These are phyloP conservation scores for Gisinianus flammeolus DNA, from an alignment of 2,888 invertebrate species.

Conservation along the genomic window DNA sequence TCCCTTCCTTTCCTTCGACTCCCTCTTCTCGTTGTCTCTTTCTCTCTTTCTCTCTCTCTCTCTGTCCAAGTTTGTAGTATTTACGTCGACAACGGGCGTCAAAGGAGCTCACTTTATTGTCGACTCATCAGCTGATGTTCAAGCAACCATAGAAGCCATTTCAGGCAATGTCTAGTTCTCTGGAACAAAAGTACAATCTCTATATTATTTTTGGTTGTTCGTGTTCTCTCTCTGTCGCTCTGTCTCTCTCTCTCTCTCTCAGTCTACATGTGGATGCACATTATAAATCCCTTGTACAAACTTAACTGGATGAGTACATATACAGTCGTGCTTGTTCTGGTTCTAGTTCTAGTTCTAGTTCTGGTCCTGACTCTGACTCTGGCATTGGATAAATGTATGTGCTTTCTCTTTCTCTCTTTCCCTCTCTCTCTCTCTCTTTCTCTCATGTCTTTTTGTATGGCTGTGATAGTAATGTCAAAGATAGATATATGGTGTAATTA, in stretches of 20 bases:
- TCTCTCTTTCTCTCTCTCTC: not conserved
- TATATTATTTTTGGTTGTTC: not conserved
- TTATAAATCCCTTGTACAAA: not conserved
- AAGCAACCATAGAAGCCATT: conserved; percentile 44
- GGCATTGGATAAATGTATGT: too few species aligned
- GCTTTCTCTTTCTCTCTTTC: too few species aligned
- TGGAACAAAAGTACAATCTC: conserved; percentile 37
- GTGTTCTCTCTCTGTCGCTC: not conserved
- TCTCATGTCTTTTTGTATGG: not conserved
- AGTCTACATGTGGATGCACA: not conserved
- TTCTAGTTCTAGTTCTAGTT: too few species aligned
- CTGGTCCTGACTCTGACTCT: too few species aligned
- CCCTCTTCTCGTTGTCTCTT: not conserved
- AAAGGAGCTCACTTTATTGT: conserved; percentile 44
- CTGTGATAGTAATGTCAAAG: not conserved
- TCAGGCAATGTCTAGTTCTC: conserved; percentile 39
- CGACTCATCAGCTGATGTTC: conserved; percentile 47
- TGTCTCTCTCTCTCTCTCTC: not conserved
- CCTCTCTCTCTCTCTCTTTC: not conserved
- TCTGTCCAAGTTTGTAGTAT: conserved; percentile 7
- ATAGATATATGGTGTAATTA: conserved; percentile 14
- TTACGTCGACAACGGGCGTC: not conserved
- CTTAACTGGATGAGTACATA: not conserved
- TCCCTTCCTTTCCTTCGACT: not conserved
- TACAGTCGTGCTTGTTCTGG: too few species aligned